Base-by-base conservation (phyloP, 2,113 vertebrate species). In the Monopterus albus region DNA sequence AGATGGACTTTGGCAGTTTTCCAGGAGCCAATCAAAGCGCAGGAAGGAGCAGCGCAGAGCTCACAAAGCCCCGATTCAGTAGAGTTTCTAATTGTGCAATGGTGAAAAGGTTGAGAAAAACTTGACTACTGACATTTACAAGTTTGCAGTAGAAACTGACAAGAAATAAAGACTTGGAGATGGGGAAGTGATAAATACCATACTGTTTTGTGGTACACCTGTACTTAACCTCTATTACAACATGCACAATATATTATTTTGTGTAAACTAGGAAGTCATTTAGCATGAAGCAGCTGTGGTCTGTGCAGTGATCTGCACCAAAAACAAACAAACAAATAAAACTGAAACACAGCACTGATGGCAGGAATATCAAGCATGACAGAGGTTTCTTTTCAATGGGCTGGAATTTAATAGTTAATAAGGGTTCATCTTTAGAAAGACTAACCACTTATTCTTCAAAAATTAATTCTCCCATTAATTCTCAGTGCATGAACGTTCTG, bases 1-100 rank as follows among this genome's bases (percentile, higher is more conserved):
- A 75, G 64, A 43, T 13, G 4, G 51, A 62, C 70, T 60, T 60
- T 77, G 83, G 87, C 84, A 31, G 47, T 0, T 20, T 12, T 55
- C 74, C 87, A 90, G 49, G 52, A 77, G 71, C 70, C 81, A 87
- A 81, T 85, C 67, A 87, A 70, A 90, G 62, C 1, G 23, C 43
- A 77, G 82, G 75, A 74, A 63, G 58, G 42, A 81, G 72, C 50
- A 49, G 45, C 52, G 26, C 45, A 63, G 65, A 63, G 63, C 50
- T 45, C 52, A 49, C 78, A 76, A 20, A 43, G 35, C 56, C 64
- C 47, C 29, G 21, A 14, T 18, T n/a, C n/a, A n/a, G n/a, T n/a
- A n/a, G n/a, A n/a, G n/a, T n/a, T n/a, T n/a, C n/a, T n/a, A n/a
- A n/a, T n/a, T n/a, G n/a, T n/a, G n/a, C 63, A 71, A 59, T 63